Evolutionary conservation across 35 echinoderm and acorn worm species (phyloP).

Genomic region (Lytechinus pictus): DNA sequence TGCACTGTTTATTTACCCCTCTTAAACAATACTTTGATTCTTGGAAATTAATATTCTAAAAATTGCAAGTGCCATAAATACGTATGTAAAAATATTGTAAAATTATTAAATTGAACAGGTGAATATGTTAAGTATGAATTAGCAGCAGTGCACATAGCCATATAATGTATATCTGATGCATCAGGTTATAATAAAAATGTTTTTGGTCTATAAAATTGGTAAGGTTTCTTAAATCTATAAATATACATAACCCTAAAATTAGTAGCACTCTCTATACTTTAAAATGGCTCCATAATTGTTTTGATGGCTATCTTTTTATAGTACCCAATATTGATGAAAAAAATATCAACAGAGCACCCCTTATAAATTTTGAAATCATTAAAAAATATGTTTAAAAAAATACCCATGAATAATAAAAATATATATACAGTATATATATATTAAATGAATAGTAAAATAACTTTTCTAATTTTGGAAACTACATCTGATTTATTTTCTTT

Average conservation of each 20-base stretch:
- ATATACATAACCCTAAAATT: not conserved
- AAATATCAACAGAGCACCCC: not conserved
- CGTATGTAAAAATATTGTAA: not conserved
- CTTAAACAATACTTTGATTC: not conserved
- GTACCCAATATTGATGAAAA: not conserved
- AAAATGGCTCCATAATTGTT: not conserved
- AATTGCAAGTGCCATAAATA: not conserved
- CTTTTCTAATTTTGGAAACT: too few species aligned
- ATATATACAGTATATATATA: too few species aligned
- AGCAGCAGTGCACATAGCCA: not conserved
- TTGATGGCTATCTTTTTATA: not conserved
- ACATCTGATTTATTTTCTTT: too few species aligned
- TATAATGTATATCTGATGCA: not conserved
- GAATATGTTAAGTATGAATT: not conserved
- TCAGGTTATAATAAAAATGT: not conserved
- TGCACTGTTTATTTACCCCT: not conserved
- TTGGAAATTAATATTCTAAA: not conserved
- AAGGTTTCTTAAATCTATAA: not conserved
- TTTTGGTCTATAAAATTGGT: not conserved
- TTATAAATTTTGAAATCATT: not conserved
- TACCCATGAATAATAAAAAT: not conserved
- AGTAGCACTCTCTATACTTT: not conserved
- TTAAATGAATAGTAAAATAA: too few species aligned
- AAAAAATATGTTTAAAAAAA: not conserved
- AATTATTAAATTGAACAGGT: not conserved